Percentiles rank a stretch among this genome's conserved stretches.
Evolutionary conservation across 2,797 vertebrate species (phyloP).

Genomic region (Pangasius djambal): DNA sequence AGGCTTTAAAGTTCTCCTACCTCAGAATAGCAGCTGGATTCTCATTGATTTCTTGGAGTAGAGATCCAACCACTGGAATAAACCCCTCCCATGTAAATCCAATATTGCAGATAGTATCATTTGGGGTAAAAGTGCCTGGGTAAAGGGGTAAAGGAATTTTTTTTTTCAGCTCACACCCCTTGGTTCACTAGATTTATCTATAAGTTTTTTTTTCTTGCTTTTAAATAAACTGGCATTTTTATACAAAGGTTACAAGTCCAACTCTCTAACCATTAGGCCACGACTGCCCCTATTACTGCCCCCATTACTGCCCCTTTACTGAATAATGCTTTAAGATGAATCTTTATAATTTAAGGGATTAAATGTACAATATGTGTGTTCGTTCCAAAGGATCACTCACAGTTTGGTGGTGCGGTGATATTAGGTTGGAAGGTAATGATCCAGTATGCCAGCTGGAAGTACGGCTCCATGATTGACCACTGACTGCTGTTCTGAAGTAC

Average conservation of each 20-base stretch:
- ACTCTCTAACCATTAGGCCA: too few species aligned
- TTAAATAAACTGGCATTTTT: not conserved
- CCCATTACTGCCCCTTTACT: not conserved
- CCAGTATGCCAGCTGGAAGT: slow-evolving; percentile 73
- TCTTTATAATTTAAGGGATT: not conserved
- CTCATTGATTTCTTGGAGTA: slow-evolving; percentile 59
- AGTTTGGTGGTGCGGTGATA: slow-evolving; percentile 68
- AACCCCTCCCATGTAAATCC: slow-evolving; percentile 69
- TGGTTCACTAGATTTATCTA: not conserved
- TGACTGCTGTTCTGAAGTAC: slow-evolving; percentile 61
- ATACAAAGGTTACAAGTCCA: not conserved
- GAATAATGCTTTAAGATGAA: not conserved
- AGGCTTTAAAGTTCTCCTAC: slow-evolving; percentile 59
- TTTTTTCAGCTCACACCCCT: not conserved
- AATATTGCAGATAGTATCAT: slow-evolving; percentile 62
- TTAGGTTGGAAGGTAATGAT: slow-evolving; percentile 73
- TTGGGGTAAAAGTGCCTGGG: slow-evolving; percentile 64
- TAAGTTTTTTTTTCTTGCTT: not conserved
- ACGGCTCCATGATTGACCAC: slow-evolving; percentile 70
- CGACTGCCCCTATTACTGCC: too few species aligned
- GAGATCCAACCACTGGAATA: slow-evolving; percentile 47
- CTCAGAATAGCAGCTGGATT: slow-evolving; percentile 64
- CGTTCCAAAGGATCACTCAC: slow-evolving; percentile 64
- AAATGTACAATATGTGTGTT: not conserved
- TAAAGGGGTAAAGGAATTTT: not conserved